phyloP scores from a whole-genome alignment of 2,113 vertebrate genomes.

The Ursus arctos region DNA sequence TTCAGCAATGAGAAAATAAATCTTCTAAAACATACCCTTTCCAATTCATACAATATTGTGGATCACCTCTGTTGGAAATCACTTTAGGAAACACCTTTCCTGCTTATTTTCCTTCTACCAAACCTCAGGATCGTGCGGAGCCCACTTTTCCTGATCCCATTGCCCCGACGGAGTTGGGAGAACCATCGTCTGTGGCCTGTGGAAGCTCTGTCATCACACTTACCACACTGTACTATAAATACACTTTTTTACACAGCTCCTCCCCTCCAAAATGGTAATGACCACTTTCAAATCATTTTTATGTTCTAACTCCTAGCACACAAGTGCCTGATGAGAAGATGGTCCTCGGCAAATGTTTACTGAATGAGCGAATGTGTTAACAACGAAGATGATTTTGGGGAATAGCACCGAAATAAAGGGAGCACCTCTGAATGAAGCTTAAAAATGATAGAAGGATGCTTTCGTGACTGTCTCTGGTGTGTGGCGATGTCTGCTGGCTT shows the following conservation, averaged over 20 bases:
- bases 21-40: background rate
- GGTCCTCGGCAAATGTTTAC: rapidly evolving
- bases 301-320: background rate
- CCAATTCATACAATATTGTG: too few species aligned
- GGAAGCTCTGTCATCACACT: rapidly evolving
- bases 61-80: background rate
- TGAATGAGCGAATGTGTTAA: background rate
- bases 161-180: rapidly evolving
- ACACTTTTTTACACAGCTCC: background rate
- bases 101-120: background rate
- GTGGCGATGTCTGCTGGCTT: background rate
- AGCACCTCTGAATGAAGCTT: background rate
- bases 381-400: background rate
- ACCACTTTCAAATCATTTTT: background rate
- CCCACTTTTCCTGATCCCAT: background rate
- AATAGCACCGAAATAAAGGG: background rate
- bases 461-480: background rate
- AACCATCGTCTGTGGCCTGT: rapidly evolving
- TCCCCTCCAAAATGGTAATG: background rate
- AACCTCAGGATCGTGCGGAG: rapidly evolving
- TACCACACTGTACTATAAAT: background rate
- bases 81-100: background rate
- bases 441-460: background rate
- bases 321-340: background rate
- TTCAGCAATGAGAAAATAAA: background rate